Evolutionary conservation across 2,888 invertebrate species (phyloP), one percentile per base, ranked within the genome.

Genomic region (Melieria picta): DNA sequence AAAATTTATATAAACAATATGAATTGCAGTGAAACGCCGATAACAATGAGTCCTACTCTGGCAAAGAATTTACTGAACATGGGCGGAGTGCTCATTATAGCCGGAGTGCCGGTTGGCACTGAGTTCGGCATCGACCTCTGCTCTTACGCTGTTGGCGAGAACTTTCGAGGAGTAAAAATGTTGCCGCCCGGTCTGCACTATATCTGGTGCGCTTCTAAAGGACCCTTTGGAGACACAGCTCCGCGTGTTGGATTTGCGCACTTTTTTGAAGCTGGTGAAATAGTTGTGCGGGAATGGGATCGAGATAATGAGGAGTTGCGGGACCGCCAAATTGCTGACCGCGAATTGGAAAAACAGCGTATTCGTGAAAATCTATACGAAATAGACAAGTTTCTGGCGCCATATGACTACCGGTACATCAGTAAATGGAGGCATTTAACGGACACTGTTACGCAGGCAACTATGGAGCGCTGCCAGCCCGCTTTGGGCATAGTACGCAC

Each of bases 101-200:
- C 97, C 4, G 92, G 95, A 73, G 94, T 98, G 52, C 98, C 98
- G 0, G 88, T 90, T 76, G 96, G 95, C 70, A 96, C 97, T 0
- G 97, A 98, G 87, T 95, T 99, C 87, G 99, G 99, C n/a, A 83
- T 86, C 42, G 99, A 99, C 86, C 89, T 94, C 84, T 93, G 93
- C 82, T 91, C 92, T 0, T 98, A 98, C 94, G 93, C 92, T 76
- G 94, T 95, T 0, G 97, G 94, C 4, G 93, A 94, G 71, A 94
- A 94, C 83, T 99, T 99, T 86, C 81, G 86, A 0, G 99, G 99
- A 0, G 91, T 99, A 46, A 99, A 99, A 89, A 98, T 99, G 98
- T 98, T 99, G 80, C 99, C 99, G 0, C 96, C 97, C 1, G 99
- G 99, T 6, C 88, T 97, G 68, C 99, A 99, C 87, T 98, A 94